phyloP scores from a whole-genome alignment of 2,888 invertebrate species.

The Heliconius ismenius region DNA sequence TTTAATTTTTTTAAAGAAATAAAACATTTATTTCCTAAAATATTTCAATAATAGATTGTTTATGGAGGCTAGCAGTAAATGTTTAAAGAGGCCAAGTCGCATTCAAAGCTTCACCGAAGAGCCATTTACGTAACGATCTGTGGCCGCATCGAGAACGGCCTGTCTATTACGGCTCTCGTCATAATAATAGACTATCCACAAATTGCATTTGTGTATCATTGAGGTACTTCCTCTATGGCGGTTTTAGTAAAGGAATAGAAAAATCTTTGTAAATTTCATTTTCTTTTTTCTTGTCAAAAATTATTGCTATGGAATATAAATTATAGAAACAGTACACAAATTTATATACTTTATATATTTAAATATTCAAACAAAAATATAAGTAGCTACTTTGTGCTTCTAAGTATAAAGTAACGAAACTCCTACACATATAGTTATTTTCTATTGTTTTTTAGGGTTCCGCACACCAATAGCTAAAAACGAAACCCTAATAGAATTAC shows the following conservation, averaged over 20 bases:
- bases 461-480: no score
- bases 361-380: background rate
- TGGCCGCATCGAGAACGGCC: slow-evolving; percentile 55
- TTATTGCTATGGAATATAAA: no score
- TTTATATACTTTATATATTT: background rate
- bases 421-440: background rate
- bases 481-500: no score
- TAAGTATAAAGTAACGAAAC: background rate
- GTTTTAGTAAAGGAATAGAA: background rate
- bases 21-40: background rate
- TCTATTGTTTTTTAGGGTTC: background rate
- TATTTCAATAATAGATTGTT: slow-evolving; percentile 31
- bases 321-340: background rate
- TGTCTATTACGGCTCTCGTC: slow-evolving; percentile 54
- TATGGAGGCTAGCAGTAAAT: slow-evolving; percentile 37
- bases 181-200: slow-evolving; percentile 60
- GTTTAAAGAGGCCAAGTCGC: slow-evolving; percentile 37
- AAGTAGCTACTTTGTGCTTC: background rate
- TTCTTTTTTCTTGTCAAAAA: no score
- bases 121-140: slow-evolving; percentile 67
- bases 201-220: slow-evolving; percentile 57
- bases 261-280: background rate
- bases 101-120: slow-evolving; percentile 47
- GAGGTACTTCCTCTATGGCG: background rate
- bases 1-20: background rate